Evolutionary conservation across 2,113 vertebrate species (phyloP).

Genomic region (Xiphophorus hellerii): DNA sequence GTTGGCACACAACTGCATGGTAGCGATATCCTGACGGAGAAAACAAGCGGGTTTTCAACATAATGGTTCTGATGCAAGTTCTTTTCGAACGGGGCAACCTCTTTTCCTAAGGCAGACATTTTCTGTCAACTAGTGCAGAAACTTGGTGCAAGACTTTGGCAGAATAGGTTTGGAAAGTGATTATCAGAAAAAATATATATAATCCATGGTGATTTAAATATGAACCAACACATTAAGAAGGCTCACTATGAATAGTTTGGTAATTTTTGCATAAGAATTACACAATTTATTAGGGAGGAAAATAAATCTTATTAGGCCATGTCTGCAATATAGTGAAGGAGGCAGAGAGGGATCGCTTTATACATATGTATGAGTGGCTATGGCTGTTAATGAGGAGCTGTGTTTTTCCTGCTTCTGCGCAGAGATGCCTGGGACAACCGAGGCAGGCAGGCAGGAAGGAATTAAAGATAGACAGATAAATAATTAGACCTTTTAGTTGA

Average conservation of each 20-base stretch:
- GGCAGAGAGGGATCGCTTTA: slow-evolving; percentile 35
- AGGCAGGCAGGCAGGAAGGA: slow-evolving; percentile 12
- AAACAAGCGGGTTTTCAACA: slow-evolving; percentile 9
- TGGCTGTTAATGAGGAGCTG: slow-evolving; percentile 46
- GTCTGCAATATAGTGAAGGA: slow-evolving; percentile 19
- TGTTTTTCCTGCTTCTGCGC: slow-evolving; percentile 16
- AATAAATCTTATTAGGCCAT: slow-evolving; percentile 25
- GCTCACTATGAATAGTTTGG: slow-evolving; percentile 3
- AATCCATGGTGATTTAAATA: slow-evolving; percentile 13
- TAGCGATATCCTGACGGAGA: slow-evolving; percentile 88
- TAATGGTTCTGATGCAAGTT: slow-evolving; percentile 29
- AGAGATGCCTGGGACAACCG: slow-evolving; percentile 1
- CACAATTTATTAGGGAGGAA: slow-evolving; percentile 31
- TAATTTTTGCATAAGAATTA: slow-evolving; percentile 37
- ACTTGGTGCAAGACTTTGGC: background rate
- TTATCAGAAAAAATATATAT: background rate
- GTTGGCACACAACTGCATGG: slow-evolving; percentile 98
- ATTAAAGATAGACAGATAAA: background rate
- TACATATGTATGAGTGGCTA: slow-evolving; percentile 54
- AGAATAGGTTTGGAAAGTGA: slow-evolving; percentile 15
- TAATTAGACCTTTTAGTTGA: slow-evolving; percentile 50
- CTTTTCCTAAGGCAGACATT: slow-evolving; percentile 6
- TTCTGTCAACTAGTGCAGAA: background rate
- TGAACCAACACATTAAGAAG: slow-evolving; percentile 5
- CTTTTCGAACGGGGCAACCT: slow-evolving; percentile 21